Percentiles rank a stretch among this genome's conserved stretches.
Conservation (phyloP, 2,113 vertebrate species). For the human region DNA sequence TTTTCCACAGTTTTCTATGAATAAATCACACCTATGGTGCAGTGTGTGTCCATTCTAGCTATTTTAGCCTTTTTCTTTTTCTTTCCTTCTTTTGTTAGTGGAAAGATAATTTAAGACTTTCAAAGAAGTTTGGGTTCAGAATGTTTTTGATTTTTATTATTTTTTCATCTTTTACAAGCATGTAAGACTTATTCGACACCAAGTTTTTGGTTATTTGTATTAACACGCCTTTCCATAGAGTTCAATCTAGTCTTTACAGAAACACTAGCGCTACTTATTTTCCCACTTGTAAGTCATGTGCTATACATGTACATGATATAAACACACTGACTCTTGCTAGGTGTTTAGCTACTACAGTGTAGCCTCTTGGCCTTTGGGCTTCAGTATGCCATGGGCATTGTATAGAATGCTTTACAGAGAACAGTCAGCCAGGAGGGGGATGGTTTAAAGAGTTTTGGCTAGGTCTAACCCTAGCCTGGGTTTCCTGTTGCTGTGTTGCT, state of each 20-base stretch:
- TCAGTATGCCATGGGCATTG: background rate
- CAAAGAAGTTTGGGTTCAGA: background rate
- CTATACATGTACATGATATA: background rate
- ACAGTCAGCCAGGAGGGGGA: background rate
- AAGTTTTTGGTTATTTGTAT: background rate
- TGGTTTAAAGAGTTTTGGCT: background rate
- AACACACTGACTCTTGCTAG: background rate
- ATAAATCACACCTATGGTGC: background rate
- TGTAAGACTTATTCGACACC: background rate
- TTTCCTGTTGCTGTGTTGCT: background rate
- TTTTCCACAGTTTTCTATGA: background rate
- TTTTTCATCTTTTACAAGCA: background rate
- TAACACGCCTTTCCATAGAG: background rate
- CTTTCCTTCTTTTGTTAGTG: background rate
- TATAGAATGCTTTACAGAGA: background rate
- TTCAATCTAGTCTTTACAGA: background rate
- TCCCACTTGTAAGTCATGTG: background rate
- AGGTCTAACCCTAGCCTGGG: background rate
- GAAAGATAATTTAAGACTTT: background rate
- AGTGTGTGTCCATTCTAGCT: no score
- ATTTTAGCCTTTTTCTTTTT: background rate
- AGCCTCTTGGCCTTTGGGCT: background rate
- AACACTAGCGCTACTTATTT: background rate
- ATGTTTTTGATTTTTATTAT: conserved; percentile 6
- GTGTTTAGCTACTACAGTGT: background rate